Base-by-base conservation (phyloP, 92 coral and sea anemone species). In the Phenganax subtilis region DNA sequence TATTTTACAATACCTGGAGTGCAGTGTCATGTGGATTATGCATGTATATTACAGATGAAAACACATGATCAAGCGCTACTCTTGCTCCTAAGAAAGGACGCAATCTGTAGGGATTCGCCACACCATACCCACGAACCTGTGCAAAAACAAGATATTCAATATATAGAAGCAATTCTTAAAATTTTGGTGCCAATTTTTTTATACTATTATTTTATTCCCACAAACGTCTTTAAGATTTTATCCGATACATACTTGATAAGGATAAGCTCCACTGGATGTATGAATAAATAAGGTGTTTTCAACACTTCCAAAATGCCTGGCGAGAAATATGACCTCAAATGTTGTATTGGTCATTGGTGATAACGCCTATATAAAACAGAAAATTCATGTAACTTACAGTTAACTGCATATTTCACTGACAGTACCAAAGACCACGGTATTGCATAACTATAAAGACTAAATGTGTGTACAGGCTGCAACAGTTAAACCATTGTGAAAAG, bases 231-330 rank as follows among this genome's bases (percentile, higher is more conserved):
- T 37, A 37, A 37, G 47, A 37, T 68, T 29, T 64, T 68, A 5
- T 37, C 47, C 12, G 63, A 6, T 59, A 78, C 85, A 9, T 54
- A 93, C 98, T 93, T 93, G 98, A 71, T 93, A 93, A 52, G 98
- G 98, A 87, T 91, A 93, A 68, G 92, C 98, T 84, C 97, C 98
- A 81, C 88, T 91, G 72, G 94, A 93, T 82, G 98, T 93, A 89
- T 93, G 98, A 91, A 93, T 93, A 91, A 93, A 93, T 91, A 93
- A 88, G 12, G 98, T 93, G 84, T 91, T 93, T 85, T 93, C 98
- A 80, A 89, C 98, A 91, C 86, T 93, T 86, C 97, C 98, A 74
- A 93, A 90, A 54, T 86, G 84, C 90, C 98, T 93, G 88, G 98
- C 97, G 83, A 93, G 88, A 87, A 93, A 93, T 67, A 93, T 93